Evolutionary conservation across 2,797 vertebrate genomes (phyloP).

Genomic region (Pampus argenteus): DNA sequence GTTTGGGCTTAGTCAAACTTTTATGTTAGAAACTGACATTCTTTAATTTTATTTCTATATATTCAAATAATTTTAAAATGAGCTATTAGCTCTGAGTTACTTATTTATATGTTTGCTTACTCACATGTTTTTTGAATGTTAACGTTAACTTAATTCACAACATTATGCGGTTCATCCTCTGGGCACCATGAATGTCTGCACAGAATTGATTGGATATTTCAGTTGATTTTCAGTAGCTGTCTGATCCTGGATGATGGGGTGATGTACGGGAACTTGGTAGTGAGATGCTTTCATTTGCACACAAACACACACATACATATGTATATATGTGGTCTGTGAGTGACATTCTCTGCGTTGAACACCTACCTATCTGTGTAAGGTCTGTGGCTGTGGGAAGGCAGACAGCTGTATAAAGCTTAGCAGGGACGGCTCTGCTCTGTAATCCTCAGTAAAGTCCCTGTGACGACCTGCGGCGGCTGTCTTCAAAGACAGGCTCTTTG

Average conservation of each 20-base stretch:
- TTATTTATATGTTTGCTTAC: no score
- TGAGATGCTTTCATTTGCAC: slow-evolving; percentile 12
- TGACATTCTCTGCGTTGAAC: slow-evolving; percentile 56
- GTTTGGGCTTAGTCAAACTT: no score
- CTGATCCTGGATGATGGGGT: slow-evolving; percentile 18
- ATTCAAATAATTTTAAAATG: no score
- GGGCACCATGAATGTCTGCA: no score
- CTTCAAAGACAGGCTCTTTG: slow-evolving; percentile 68
- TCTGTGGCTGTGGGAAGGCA: slow-evolving; percentile 60
- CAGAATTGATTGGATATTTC: no score
- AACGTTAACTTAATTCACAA: neutral
- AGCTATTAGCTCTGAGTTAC: no score
- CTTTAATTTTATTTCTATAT: no score
- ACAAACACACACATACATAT: slow-evolving; percentile 46
- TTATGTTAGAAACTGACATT: no score
- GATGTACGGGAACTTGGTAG: slow-evolving; percentile 30
- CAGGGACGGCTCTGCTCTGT: slow-evolving; percentile 54
- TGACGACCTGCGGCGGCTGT: slow-evolving; percentile 41
- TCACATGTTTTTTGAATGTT: no score
- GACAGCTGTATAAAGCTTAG: slow-evolving; percentile 72
- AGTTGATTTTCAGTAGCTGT: neutral
- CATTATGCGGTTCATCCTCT: neutral
- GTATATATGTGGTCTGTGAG: slow-evolving; percentile 33
- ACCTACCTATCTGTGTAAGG: slow-evolving; percentile 61
- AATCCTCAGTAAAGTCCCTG: slow-evolving; percentile 55